Evolutionary conservation across 2,797 vertebrate genomes (phyloP).

Genomic region (Masticophis lateralis): DNA sequence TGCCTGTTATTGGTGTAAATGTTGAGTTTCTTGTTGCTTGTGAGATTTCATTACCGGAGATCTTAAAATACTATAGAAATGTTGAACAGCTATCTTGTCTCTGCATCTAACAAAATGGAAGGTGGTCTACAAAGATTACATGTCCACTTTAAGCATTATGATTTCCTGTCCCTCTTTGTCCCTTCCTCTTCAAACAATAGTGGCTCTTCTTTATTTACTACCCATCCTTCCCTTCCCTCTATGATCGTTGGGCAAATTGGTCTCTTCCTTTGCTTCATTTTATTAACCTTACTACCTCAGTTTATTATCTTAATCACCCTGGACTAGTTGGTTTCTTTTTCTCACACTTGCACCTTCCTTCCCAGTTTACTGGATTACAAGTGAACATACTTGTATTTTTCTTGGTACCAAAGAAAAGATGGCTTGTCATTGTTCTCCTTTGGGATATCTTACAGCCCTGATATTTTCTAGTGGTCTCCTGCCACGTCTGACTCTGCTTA

Average conservation of each 20-base stretch:
- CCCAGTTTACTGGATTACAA: not conserved
- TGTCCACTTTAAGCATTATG: not conserved
- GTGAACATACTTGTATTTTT: not conserved
- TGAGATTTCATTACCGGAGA: not conserved
- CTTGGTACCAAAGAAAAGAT: not conserved
- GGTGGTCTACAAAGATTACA: not conserved
- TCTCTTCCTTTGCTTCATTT: not conserved
- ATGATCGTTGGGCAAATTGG: not conserved
- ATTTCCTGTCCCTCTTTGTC: not conserved
- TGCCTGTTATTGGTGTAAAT: not conserved
- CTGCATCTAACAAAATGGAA: not conserved
- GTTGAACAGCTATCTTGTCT: not conserved
- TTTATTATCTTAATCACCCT: not conserved
- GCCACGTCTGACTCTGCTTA: not conserved
- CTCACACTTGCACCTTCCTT: not conserved
- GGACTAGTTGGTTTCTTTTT: not conserved
- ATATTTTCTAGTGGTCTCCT: not conserved
- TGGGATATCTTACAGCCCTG: not conserved
- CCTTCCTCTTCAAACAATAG: not conserved
- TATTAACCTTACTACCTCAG: not conserved
- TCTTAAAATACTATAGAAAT: not conserved
- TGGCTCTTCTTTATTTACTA: not conserved
- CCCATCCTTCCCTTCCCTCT: no score
- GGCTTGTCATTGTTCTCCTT: not conserved
- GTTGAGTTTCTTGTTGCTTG: not conserved